A percentile compares a stretch with the other conserved stretches of the same genome.
phyloP scores from a whole-genome alignment of 2,113 vertebrate species.

The Drymodes brunneopygia region DNA sequence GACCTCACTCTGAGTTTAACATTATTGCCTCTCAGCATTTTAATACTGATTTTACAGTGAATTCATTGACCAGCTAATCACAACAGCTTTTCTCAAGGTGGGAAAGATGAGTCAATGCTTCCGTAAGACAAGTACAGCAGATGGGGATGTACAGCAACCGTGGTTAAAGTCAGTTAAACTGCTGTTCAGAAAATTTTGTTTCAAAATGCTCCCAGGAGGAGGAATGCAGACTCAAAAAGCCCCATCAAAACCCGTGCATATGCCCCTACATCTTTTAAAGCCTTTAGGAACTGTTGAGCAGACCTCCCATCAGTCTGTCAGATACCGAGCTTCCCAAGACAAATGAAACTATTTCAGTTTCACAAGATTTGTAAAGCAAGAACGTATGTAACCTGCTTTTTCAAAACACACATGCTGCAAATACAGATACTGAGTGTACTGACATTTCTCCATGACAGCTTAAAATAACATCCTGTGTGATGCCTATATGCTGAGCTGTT shows the following conservation, averaged over 20 bases:
- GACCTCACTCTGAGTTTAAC: not conserved
- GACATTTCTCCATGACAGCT: conserved; percentile 47
- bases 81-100: not conserved
- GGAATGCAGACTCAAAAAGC: not conserved
- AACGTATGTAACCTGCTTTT: conserved; percentile 9
- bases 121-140: not conserved
- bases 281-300: not conserved
- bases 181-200: not conserved
- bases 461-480: conserved; percentile 64
- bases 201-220: not conserved
- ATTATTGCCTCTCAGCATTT: not conserved
- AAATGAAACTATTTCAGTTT: conserved; percentile 1
- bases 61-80: not conserved
- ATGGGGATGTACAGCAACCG: not conserved
- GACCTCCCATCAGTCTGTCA: not conserved
- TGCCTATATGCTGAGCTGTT: conserved; percentile 45
- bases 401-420: conserved; percentile 49
- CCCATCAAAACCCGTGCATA: not conserved
- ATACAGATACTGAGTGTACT: conserved; percentile 61
- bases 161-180: not conserved
- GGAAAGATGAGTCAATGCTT: not conserved
- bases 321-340: not conserved
- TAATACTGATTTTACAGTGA: not conserved
- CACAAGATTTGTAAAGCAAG: not conserved
- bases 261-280: not conserved